Evolutionary conservation across 1,140 invertebrate species (phyloP).

Genomic region (Aphis gossypii): DNA sequence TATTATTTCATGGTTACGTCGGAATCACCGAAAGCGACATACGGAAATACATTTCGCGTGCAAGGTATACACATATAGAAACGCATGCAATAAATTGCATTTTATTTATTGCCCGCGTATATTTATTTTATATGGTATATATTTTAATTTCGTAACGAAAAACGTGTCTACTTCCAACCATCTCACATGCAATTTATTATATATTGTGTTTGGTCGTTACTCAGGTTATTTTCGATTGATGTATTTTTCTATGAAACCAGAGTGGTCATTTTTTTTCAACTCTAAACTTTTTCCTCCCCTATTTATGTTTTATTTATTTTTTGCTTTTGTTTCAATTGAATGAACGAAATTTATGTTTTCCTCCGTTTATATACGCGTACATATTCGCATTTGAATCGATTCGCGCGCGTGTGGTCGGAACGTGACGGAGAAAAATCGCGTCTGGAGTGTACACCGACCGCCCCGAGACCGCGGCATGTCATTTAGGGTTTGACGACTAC

Average conservation of each 20-base stretch:
- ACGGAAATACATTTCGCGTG: background rate
- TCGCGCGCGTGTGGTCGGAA: background rate
- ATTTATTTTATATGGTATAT: background rate
- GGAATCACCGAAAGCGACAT: background rate
- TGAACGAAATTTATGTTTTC: background rate
- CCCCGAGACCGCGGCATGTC: background rate
- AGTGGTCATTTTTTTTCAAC: background rate
- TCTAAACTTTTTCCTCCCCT: background rate
- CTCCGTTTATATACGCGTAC: background rate
- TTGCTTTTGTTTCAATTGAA: background rate
- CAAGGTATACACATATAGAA: no score
- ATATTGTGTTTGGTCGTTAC: background rate
- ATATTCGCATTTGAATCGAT: background rate
- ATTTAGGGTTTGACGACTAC: background rate
- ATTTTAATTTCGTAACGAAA: conserved; percentile 18
- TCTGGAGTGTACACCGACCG: background rate
- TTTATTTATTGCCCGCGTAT: background rate
- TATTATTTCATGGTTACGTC: background rate
- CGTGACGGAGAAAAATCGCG: background rate
- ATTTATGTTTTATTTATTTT: background rate
- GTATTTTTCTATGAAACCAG: background rate
- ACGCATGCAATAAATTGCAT: no score
- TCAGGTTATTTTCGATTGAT: background rate
- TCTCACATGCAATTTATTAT: background rate
- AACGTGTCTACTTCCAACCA: background rate